Evolutionary conservation across 2,113 vertebrate genomes (phyloP).

Genomic region (Regulus satrapa): DNA sequence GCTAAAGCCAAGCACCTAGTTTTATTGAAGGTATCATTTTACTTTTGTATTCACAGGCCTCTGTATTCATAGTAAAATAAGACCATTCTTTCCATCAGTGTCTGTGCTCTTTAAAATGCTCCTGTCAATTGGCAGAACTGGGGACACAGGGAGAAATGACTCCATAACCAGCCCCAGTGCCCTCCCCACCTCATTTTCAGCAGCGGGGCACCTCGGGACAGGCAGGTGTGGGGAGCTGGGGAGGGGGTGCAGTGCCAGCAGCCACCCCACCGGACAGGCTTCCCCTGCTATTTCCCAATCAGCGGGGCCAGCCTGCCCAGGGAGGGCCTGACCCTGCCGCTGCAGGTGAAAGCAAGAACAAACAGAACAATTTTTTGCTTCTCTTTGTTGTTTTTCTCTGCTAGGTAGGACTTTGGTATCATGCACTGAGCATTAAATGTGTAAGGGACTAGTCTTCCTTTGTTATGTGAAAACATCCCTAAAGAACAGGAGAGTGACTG

Average conservation of each 20-base stretch:
- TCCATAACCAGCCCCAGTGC: rapidly evolving
- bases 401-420: background rate
- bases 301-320: background rate
- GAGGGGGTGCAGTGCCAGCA: rapidly evolving
- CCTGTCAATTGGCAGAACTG: background rate
- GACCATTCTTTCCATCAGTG: background rate
- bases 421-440: background rate
- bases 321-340: background rate
- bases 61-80: too few relatives aligned
- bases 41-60: background rate
- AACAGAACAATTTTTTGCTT: background rate
- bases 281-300: background rate
- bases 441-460: background rate
- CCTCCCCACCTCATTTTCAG: background rate
- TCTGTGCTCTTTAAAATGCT: background rate
- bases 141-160: background rate
- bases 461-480: background rate
- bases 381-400: background rate
- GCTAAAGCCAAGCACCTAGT: background rate
- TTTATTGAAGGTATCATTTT: background rate
- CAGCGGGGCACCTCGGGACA: background rate
- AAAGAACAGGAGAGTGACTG: background rate
- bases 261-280: background rate
- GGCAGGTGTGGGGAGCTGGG: background rate
- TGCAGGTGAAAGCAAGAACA: background rate